Base-by-base conservation (phyloP, 2,113 vertebrate species). In the Oryzias woworae region DNA sequence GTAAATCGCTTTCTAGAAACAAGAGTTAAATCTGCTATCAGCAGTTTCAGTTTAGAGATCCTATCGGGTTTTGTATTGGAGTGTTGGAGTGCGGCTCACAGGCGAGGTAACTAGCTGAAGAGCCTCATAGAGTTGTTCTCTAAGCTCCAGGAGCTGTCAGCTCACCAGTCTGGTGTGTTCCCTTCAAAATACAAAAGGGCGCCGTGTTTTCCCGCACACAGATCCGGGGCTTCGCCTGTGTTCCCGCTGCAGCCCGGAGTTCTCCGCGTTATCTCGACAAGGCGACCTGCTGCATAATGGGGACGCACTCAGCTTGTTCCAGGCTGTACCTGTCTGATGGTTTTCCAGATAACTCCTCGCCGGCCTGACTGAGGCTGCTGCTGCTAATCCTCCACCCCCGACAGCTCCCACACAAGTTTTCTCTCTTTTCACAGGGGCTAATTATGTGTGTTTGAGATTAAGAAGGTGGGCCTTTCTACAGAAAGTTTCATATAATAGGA, bases 201-300 rank as follows among this genome's bases (percentile, higher is more conserved):
- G 36, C 10, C 36, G 36, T 36, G 36, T 36, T 12, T 36, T 28
- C 36, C 36, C 36, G 36, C 36, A 36, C 36, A 36, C 36, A 10
- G 36, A 36, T 36, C 36, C 36, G 36, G 36, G 20, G 18, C 23
- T 5, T 54, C 2, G 41, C 28, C 24, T 20, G 31, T 7, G 14
- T 7, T 52, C 26, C 45, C 41, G 5, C 45, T 18, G 3, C 3
- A 28, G 75, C 78, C 60, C 36, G 22, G 46, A 74, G 63, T 53
- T 8, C 1, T 18, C 20, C 2, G 51, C 36, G 64, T 82, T 89
- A 87, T 82, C 82, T 79, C 13, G 80, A 78, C 78, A 86, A 80
- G 71, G 70, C 5, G 28, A 58, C 51, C 72, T 45, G 69, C 67
- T 50, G 55, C 62, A 81, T 74, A 78, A 84, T 69, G 51, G 77